Evolutionary conservation across 2,888 invertebrate genomes (phyloP), one percentile per base, ranked within the genome.

Genomic region (Latrodectus elegans): DNA sequence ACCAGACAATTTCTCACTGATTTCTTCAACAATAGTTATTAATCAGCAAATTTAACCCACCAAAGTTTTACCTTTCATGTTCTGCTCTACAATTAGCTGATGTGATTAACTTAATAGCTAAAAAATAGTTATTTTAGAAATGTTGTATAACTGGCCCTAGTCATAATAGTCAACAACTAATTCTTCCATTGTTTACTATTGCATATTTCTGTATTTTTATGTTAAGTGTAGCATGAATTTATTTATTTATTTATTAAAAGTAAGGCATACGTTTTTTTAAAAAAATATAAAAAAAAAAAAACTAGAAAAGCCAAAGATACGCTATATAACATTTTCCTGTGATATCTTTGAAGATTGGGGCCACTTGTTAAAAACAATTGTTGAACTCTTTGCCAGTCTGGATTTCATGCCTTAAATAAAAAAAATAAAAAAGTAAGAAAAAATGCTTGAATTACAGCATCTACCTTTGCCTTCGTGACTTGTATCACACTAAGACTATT

Each of bases 331-430:
- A 72, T 71, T 75, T 76, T 78, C 68, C 84, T 88, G 88, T 84
- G 81, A 81, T 88, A 83, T 88, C 88, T 84, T 78, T 83, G 70
- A 84, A 88, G 75, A 84, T 71, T 84, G 88, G 88, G 88, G 88
- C 88, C 88, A 88, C 80, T 88, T 88, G 88, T 88, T 88, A 76
- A 87, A 70, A 70, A 82, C 74, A 87, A 81, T 87, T 87, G 87
- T 87, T 87, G 64, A 82, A 82, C 76, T 67, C 79, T 79, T 76
- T 78, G 77, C 82, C 87, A 87, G 87, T 81, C 78, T 87, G 82
- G 73, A 82, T 83, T 77, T 82, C 74, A 75, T 87, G 87, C 87
- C 87, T 87, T 87, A 87, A 80, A 60, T n/a, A 60, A 60, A 60
- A 15, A 60, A 6, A 60, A 9, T 14, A 14, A 55, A 38, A 3